Percentiles rank a stretch among this genome's conserved stretches.
Evolutionary conservation across 2,888 invertebrate species (phyloP).

Genomic region (Dryobotodes eremita): DNA sequence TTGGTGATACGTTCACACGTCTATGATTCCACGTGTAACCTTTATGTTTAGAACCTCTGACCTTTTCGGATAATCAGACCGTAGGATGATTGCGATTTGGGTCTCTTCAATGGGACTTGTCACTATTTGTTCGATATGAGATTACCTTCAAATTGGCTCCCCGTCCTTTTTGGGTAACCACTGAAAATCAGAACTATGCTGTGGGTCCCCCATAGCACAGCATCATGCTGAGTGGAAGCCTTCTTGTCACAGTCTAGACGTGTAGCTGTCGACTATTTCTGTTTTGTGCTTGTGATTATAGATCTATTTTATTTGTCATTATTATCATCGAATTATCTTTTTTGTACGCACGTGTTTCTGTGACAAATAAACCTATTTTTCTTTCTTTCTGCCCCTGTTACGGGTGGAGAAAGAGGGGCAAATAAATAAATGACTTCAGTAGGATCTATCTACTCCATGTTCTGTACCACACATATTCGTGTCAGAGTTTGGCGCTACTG

Average conservation of each 20-base stretch:
- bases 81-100: conserved; percentile 14
- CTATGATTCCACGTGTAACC: conserved; percentile 2
- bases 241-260: no score
- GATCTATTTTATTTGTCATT: no score
- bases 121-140: neutral
- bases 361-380: no score
- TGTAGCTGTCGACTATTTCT: no score
- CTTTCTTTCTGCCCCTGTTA: no score
- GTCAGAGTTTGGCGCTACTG: neutral
- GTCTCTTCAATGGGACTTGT: neutral
- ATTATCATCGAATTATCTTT: no score
- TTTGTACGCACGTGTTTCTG: no score
- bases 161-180: no score
- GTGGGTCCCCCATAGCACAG: no score
- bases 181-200: no score
- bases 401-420: neutral
- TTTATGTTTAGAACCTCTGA: conserved; percentile 11
- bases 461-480: neutral
- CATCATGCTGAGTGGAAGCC: no score
- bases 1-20: conserved; percentile 1
- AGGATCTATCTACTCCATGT: neutral
- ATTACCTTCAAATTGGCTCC: neutral
- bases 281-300: no score
- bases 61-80: conserved; percentile 19
- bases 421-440: neutral